phyloP scores from a whole-genome alignment of 1,140 invertebrate species.

The Chionoecetes opilio region DNA sequence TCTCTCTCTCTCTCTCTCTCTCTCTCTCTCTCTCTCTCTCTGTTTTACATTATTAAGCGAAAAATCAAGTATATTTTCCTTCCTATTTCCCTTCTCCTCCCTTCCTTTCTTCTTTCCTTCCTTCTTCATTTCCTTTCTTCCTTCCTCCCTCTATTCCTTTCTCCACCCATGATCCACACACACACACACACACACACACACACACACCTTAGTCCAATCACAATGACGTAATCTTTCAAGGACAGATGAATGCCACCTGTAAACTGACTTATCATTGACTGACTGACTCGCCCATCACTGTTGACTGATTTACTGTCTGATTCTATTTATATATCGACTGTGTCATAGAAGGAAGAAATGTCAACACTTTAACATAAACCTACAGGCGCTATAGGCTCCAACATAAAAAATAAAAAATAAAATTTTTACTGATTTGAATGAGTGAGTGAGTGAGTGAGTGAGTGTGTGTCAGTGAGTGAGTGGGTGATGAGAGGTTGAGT shows the following conservation, averaged over 20 bases:
- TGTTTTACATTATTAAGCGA: no score
- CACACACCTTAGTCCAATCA: background rate
- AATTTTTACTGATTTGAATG: background rate
- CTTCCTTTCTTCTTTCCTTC: background rate
- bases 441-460: background rate
- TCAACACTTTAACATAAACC: no score
- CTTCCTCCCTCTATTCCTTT: background rate
- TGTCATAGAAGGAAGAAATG: no score
- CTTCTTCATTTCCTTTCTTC: background rate
- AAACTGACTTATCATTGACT: background rate
- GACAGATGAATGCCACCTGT: background rate
- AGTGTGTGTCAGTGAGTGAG: background rate
- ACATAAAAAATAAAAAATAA: no score
- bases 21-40: no score
- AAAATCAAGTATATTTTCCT: no score
- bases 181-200: constrained; percentile 16
- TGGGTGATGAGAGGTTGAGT: background rate
- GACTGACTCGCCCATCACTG: background rate
- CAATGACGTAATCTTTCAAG: background rate
- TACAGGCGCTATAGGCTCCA: no score
- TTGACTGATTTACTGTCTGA: background rate
- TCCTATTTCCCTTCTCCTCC: background rate
- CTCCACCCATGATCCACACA: background rate
- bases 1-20: no score
- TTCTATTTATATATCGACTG: background rate